These are phyloP conservation scores for Stenodema calcarata DNA, from an alignment of 2,888 invertebrate genomes.

Conservation along the genomic window DNA sequence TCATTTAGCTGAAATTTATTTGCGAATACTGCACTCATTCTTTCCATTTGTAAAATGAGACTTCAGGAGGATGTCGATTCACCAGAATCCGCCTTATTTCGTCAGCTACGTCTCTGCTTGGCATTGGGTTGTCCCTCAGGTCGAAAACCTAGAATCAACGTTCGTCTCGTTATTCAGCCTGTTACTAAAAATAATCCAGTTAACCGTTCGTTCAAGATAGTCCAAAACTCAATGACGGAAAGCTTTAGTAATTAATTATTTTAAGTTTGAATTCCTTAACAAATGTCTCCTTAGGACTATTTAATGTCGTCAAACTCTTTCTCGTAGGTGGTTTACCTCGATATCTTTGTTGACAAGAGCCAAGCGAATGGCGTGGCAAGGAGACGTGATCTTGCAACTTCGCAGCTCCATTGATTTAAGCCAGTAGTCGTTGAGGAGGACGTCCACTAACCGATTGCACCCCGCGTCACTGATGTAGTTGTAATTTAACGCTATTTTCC, in stretches of 20 bases:
- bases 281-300: no score
- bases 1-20: no score
- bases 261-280: no score
- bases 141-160: neutral
- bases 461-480: neutral
- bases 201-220: no score
- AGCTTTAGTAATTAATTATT: no score
- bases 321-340: neutral
- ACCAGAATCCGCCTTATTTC: neutral
- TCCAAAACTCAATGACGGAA: no score
- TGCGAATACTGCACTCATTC: neutral
- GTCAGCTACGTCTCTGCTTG: neutral
- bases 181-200: no score
- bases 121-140: neutral
- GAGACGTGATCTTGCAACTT: neutral
- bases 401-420: slow-evolving; percentile 1
- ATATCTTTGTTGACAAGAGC: neutral
- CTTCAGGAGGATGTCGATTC: neutral
- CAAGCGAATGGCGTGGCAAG: neutral
- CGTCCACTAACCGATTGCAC: neutral
- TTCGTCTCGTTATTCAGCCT: no score
- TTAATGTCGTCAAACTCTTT: no score
- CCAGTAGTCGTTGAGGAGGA: neutral
- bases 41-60: neutral
- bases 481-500: neutral